phyloP scores from a whole-genome alignment of 2,888 invertebrate species.

The Andrena flavipes region DNA sequence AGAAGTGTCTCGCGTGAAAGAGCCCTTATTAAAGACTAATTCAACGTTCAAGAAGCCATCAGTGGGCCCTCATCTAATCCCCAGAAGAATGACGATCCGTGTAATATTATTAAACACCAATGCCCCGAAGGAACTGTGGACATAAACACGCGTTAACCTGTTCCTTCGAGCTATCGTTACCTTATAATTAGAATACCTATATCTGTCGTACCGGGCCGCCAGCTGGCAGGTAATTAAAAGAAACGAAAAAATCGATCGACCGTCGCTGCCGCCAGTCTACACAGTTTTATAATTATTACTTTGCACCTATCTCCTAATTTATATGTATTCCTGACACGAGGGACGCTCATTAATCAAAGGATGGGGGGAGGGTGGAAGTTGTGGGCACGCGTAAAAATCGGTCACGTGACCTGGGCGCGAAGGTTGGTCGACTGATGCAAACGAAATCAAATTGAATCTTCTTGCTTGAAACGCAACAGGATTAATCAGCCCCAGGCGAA shows the following conservation, averaged over 20 bases:
- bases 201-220: slow-evolving; percentile 18
- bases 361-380: not conserved
- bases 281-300: slow-evolving; percentile 41
- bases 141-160: slow-evolving; percentile 44
- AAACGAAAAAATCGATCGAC: slow-evolving; percentile 7
- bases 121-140: not conserved
- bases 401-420: slow-evolving; percentile 1
- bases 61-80: not conserved
- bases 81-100: not conserved
- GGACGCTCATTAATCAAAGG: slow-evolving; percentile 34
- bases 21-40: not conserved
- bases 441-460: slow-evolving; percentile 25
- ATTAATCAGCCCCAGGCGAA: not conserved
- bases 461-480: slow-evolving; percentile 5
- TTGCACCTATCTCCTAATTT: slow-evolving; percentile 37
- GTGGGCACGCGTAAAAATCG: slow-evolving; percentile 1
- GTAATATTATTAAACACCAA: slow-evolving; percentile 20
- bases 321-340: slow-evolving; percentile 16
- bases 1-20: not conserved
- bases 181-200: slow-evolving; percentile 51
- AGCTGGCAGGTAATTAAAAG: slow-evolving; percentile 28
- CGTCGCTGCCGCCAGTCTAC: not conserved
- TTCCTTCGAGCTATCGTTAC: slow-evolving; percentile 31
- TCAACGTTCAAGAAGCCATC: not conserved
- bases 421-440: not conserved